Base-by-base conservation (phyloP, 2,113 vertebrate species). In the Thalassarche chlororhynchos region DNA sequence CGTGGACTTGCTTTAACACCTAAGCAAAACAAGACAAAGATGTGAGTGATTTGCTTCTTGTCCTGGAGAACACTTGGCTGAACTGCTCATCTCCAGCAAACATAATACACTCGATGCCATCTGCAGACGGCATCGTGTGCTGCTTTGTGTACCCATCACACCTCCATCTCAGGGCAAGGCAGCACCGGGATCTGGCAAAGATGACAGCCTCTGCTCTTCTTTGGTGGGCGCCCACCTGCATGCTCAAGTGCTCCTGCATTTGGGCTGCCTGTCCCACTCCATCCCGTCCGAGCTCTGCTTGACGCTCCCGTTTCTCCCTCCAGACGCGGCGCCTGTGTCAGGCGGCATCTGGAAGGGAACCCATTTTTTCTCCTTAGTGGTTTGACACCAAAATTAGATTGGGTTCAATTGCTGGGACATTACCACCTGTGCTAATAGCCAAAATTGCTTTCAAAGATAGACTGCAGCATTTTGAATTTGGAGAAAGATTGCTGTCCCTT, bases 291-390 rank as follows among this genome's bases (percentile, higher is more conserved):
- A 23, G 49, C 55, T 75, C 55, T 47, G 29, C 34, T 49, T 42
- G 49, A 18, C 0, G 0, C 47, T 58, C 55, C 60, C 0, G 0
- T 14, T 70, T 20, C 36, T 66, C 31, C 58, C 52, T n/a, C 31
- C 51, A 10, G 68, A 23, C 4, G 0, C 2, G 0, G 18, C 1
- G 0, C n/a, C 10, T 34, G 42, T 29, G 18, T 3, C 68, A 11
- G 7, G 12, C 16, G 54, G 32, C 89, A 81, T n/a, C 80, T 38
- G 64, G 38, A 42, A 75, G 60, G 55, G 61, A 93, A 14, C 38
- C 72, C 54, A 8, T 82, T 68, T 84, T 68, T 87, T 5, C 52
- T 84, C 55, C 81, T 93, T 47, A 57, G 78, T 4, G 4, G 25
- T 89, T 61, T 87, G 87, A 94, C 78, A 76, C 38, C 10, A 12